These are phyloP conservation scores for Heliocidaris erythrogramma DNA, from an alignment of 35 echinoderm and acorn worm genomes.

Conservation along the genomic window DNA sequence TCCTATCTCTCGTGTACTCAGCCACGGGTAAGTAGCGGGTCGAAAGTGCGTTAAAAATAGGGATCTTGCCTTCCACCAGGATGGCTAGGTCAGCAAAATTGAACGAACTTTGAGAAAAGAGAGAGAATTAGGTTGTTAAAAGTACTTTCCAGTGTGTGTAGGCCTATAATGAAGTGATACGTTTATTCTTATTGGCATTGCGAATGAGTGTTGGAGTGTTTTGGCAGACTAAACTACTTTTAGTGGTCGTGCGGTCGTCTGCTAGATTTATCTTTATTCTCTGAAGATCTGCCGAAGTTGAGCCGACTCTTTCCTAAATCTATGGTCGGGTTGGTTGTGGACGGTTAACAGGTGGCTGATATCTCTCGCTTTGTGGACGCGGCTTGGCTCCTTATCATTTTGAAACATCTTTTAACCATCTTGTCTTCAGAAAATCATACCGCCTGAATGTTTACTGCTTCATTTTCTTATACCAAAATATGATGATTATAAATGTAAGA, in stretches of 20 bases:
- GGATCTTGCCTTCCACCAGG: background rate
- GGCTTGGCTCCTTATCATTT: background rate
- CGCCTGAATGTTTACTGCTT: no score
- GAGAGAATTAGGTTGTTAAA: background rate
- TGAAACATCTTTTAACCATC: background rate
- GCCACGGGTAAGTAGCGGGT: constrained; percentile 29
- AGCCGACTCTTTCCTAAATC: background rate
- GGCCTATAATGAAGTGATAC: background rate
- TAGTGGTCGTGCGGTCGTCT: background rate
- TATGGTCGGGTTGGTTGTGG: background rate
- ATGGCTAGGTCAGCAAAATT: constrained; percentile 33
- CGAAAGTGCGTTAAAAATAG: background rate
- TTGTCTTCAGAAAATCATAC: no score
- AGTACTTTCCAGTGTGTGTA: background rate
- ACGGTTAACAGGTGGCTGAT: background rate
- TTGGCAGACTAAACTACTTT: background rate
- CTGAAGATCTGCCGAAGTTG: background rate
- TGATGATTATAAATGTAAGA: no score
- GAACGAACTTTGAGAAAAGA: constrained; percentile 23
- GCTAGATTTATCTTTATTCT: background rate
- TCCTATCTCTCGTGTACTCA: constrained; percentile 34
- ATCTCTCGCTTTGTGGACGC: background rate
- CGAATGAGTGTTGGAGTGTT: background rate
- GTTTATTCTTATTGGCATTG: background rate
- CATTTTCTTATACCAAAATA: no score